Evolutionary conservation across 2,888 invertebrate species (phyloP).

Genomic region (Platycnemis pennipes): DNA sequence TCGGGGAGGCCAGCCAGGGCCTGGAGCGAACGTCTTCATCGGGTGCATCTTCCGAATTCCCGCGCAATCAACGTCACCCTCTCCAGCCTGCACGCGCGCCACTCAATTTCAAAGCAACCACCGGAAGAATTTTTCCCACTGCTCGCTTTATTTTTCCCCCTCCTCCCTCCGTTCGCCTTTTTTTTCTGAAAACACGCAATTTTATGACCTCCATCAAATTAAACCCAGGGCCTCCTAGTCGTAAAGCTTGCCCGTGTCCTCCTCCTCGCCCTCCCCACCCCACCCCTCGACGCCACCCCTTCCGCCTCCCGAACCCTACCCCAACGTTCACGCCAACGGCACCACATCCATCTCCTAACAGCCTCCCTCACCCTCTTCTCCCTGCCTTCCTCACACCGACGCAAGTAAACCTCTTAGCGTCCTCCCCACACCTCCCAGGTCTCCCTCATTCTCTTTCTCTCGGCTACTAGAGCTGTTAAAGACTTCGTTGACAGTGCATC

Average conservation of each 20-base stretch:
- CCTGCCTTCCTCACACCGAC: not conserved
- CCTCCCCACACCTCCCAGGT: not conserved
- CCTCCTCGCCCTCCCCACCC: not conserved
- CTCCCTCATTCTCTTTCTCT: not conserved
- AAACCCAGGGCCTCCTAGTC: conserved; percentile 63
- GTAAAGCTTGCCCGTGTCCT: conserved; percentile 45
- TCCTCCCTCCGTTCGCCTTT: not conserved
- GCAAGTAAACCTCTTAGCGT: conserved; percentile 9
- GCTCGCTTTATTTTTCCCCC: not conserved
- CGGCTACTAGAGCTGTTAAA: conserved; percentile 36
- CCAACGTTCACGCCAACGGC: conserved; percentile 19
- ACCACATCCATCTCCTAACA: conserved; percentile 47
- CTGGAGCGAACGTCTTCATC: conserved; percentile 6
- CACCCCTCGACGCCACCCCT: not conserved
- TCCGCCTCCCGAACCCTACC: conserved; percentile 1
- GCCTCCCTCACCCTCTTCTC: not conserved
- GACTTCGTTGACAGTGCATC: conserved; percentile 43
- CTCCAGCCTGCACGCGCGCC: conserved; percentile 38
- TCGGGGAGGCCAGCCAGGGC: not conserved
- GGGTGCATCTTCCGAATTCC: conserved; percentile 44
- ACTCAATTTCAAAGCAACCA: conserved; percentile 36
- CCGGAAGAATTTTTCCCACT: conserved; percentile 49
- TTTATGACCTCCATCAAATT: conserved; percentile 67
- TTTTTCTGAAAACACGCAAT: conserved; percentile 66
- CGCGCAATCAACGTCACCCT: conserved; percentile 55